Evolutionary conservation across 2,888 invertebrate species (phyloP).

Genomic region (Blastobasis lacticolella): DNA sequence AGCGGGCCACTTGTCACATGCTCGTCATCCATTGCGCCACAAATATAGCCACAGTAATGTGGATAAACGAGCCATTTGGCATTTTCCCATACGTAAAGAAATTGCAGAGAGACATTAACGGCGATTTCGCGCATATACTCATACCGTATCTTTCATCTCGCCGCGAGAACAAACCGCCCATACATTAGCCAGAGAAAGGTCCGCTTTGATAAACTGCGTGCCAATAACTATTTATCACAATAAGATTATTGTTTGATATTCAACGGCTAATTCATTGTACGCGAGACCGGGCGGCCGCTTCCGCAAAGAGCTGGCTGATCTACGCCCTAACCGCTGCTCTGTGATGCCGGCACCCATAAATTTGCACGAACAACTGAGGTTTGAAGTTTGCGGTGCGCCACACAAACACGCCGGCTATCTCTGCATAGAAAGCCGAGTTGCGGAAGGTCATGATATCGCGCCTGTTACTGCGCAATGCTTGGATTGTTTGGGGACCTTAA

Average conservation of each 20-base stretch:
- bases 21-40: not conserved
- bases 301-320: conserved; percentile 20
- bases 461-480: conserved; percentile 7
- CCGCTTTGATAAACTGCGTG: not conserved
- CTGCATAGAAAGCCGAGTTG: conserved; percentile 25
- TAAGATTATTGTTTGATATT: not conserved
- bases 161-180: too few relatives aligned
- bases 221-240: not conserved
- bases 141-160: too few relatives aligned
- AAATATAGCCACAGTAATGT: too few relatives aligned
- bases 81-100: too few relatives aligned
- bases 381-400: conserved; percentile 30
- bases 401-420: conserved; percentile 25
- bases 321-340: conserved; percentile 8
- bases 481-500: too few relatives aligned
- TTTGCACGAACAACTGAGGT: conserved; percentile 35
- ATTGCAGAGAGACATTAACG: too few relatives aligned
- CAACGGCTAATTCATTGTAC: not conserved
- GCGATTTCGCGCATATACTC: too few relatives aligned
- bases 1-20: conserved; percentile 1
- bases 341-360: conserved; percentile 29
- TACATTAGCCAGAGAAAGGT: too few relatives aligned
- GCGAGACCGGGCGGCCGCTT: conserved; percentile 3
- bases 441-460: conserved; percentile 17
- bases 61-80: too few relatives aligned